A percentile compares a stretch with the other conserved stretches of the same genome.
Evolutionary conservation across 2,888 invertebrate genomes (phyloP).

Genomic region (Dermolepida albohirtum): DNA sequence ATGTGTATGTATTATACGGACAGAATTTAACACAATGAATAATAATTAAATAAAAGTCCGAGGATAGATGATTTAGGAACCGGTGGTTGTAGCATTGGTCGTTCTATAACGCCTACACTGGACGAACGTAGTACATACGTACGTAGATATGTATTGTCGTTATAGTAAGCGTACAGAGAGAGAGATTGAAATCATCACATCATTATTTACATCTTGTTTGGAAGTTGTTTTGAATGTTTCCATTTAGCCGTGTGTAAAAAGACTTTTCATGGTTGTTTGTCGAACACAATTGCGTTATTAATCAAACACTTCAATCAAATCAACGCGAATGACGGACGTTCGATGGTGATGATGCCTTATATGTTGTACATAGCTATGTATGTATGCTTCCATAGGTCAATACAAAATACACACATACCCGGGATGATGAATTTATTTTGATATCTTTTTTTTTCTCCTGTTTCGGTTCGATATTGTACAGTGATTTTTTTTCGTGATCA

Average conservation of each 20-base stretch:
- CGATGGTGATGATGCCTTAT: slow-evolving; percentile 11
- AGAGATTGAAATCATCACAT: slow-evolving; percentile 55
- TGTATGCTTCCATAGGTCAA: too few relatives aligned
- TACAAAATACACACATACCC: too few relatives aligned
- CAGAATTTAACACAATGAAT: slow-evolving; percentile 24
- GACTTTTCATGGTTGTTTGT: slow-evolving; percentile 56
- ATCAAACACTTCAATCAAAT: slow-evolving; percentile 47
- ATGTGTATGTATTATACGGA: too few relatives aligned
- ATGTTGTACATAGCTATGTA: too few relatives aligned
- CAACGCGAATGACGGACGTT: slow-evolving; percentile 10
- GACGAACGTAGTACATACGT: not conserved
- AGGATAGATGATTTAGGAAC: slow-evolving; percentile 26
- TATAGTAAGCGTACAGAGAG: slow-evolving; percentile 33
- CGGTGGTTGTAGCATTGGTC: slow-evolving; percentile 5
- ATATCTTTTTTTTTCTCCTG: not conserved
- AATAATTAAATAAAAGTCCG: slow-evolving; percentile 17
- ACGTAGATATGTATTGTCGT: slow-evolving; percentile 7
- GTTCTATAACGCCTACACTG: slow-evolving; percentile 20
- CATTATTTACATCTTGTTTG: slow-evolving; percentile 55
- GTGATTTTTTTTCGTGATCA: slow-evolving; percentile 4
- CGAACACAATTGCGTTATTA: slow-evolving; percentile 55
- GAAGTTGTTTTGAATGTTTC: slow-evolving; percentile 52
- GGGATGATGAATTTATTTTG: slow-evolving; percentile 29
- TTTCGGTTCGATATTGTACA: slow-evolving; percentile 11
- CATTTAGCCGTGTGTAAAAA: slow-evolving; percentile 57